Evolutionary conservation across 2,113 vertebrate genomes (phyloP), one percentile per base, ranked within the genome.

Genomic region (Ia io): DNA sequence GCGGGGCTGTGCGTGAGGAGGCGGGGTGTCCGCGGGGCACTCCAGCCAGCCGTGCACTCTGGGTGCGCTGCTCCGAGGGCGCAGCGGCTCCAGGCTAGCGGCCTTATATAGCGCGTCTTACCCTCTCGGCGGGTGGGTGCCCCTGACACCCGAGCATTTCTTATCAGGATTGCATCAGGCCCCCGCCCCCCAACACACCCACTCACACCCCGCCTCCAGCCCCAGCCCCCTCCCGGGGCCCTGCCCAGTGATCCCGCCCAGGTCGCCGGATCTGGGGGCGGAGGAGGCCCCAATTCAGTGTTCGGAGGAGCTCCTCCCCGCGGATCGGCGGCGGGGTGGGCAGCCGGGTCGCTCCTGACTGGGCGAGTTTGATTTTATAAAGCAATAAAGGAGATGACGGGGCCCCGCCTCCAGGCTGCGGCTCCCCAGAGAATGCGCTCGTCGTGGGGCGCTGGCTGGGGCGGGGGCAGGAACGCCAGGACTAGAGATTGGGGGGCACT

Each of bases 71-170:
- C 51, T 97, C 87, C 51, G 85, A 84, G 76, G 96, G 96, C 94
- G 82, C 84, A 69, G 95, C 85, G 96, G 37, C 91, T 22, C 86
- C 85, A 16, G 78, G 95, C 93, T 84, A 91, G 92, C 95, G 82
- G 98, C 98, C 97, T 99, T 99, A 99, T 99, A 99, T 98, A 99
- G 96, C 85, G 80, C 96, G 80, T 74, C 47, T 98, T 98, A 98
- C 99, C 99, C 98, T 98, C 94, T 93, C 96, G 95, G 98, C 97
- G 98, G 99, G 99, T 98, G 98, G 98, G 98, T 97, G 88, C 98
- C 94, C 69, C 86, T 65, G 16, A 97, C 95, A 93, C 44, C 69
- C 73, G 80, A 87, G 97, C 78, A 28, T 96, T 97, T 98, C 98
- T 95, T 97, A 98, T 97, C 92, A 37, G 90, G 94, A 96, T 96